phyloP scores from a whole-genome alignment of 2,888 invertebrate genomes.

The Erebia ligea region DNA sequence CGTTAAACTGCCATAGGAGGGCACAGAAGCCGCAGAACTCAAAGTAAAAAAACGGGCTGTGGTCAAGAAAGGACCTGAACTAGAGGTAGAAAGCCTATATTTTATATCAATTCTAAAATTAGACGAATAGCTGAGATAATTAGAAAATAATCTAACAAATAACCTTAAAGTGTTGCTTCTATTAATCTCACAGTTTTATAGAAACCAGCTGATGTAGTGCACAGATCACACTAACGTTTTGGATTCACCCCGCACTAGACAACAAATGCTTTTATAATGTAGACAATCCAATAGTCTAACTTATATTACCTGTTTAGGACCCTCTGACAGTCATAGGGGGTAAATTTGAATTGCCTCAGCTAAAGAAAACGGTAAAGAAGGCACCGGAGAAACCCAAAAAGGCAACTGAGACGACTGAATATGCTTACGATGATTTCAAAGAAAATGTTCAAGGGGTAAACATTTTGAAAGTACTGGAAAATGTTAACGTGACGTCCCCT shows the following conservation, averaged over 20 bases:
- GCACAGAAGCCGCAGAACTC: constrained; percentile 73
- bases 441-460: constrained; percentile 67
- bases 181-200: constrained; percentile 33
- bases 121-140: constrained; percentile 63
- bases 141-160: constrained; percentile 48
- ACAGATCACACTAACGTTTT: constrained; percentile 60
- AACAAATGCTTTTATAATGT: constrained; percentile 53
- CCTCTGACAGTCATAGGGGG: constrained; percentile 74
- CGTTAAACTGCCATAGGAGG: constrained; percentile 61
- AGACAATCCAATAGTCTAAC: constrained; percentile 55
- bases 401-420: constrained; percentile 46
- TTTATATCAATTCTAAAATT: not conserved
- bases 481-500: constrained; percentile 39
- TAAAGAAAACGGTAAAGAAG: constrained; percentile 77
- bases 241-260: constrained; percentile 52
- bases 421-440: constrained; percentile 43
- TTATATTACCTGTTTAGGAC: constrained; percentile 72
- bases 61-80: constrained; percentile 64
- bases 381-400: constrained; percentile 68
- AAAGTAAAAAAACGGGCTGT: constrained; percentile 79
- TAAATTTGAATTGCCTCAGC: constrained; percentile 77
- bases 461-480: constrained; percentile 44
- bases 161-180: not conserved
- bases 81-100: constrained; percentile 62
- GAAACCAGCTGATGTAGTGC: constrained; percentile 40